These are phyloP conservation scores for Leptarthrus brevirostris DNA, from an alignment of 2,888 invertebrate genomes.

Conservation along the genomic window DNA sequence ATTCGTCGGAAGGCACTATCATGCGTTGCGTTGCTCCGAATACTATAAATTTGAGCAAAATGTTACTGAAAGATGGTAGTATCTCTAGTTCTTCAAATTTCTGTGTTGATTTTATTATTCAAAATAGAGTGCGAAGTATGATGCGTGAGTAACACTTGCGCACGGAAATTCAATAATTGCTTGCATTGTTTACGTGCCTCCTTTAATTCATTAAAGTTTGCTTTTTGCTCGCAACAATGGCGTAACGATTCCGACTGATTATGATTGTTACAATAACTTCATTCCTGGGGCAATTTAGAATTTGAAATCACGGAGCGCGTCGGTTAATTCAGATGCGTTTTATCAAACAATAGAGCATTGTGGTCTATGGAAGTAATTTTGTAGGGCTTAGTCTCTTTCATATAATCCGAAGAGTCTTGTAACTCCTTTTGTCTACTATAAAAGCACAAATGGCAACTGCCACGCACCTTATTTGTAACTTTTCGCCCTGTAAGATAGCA, in stretches of 20 bases:
- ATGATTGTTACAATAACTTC: constrained; percentile 6
- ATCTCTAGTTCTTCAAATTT: too few species aligned
- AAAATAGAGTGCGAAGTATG: too few species aligned
- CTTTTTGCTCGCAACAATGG: background rate
- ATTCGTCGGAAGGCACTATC: too few species aligned
- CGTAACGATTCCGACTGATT: background rate
- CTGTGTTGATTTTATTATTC: too few species aligned
- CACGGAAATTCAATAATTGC: background rate
- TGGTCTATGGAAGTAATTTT: constrained; percentile 1
- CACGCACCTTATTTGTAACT: background rate
- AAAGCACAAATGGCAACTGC: background rate
- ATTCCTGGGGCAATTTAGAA: background rate
- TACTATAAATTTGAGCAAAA: too few species aligned
- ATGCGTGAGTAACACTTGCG: too few species aligned
- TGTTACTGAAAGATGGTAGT: too few species aligned
- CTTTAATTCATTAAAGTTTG: background rate
- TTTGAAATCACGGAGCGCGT: constrained; percentile 19
- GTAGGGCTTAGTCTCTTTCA: background rate
- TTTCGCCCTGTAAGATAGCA: background rate
- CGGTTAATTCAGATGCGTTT: background rate
- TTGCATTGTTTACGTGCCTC: background rate
- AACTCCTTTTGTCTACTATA: constrained; percentile 1
- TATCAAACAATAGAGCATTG: constrained; percentile 3
- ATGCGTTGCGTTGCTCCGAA: too few species aligned
- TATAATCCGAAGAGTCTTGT: too few species aligned